phyloP scores from a whole-genome alignment of 2,888 invertebrate species.

The Morpho helenor region DNA sequence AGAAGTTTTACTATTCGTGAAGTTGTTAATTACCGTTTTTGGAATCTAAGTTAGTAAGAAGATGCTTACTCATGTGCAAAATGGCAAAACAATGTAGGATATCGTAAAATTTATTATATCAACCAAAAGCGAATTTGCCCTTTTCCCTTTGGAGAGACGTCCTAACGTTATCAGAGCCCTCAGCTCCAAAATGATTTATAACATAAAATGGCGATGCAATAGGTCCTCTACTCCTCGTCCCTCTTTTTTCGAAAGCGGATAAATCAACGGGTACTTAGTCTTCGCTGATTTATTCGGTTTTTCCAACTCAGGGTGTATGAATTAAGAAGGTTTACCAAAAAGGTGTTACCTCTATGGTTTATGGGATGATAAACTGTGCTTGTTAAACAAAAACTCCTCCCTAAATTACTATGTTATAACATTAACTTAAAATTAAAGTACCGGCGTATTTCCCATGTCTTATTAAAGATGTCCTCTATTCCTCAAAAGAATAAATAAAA shows the following conservation, averaged over 20 bases:
- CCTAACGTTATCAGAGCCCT: conserved; percentile 24
- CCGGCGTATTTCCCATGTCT: too few relatives aligned
- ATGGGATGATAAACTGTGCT: not conserved
- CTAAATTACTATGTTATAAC: too few relatives aligned
- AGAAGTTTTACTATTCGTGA: too few relatives aligned
- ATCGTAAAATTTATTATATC: conserved; percentile 28
- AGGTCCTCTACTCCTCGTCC: conserved; percentile 19
- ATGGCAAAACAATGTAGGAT: conserved; percentile 1
- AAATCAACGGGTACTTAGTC: conserved; percentile 23
- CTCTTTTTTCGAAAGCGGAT: conserved; percentile 19
- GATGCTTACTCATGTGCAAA: too few relatives aligned
- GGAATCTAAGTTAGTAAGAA: too few relatives aligned
- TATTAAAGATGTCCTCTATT: too few relatives aligned
- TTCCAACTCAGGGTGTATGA: conserved; percentile 18
- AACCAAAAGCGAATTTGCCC: conserved; percentile 23
- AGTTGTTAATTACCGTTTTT: too few relatives aligned
- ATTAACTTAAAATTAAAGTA: too few relatives aligned
- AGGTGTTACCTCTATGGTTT: not conserved
- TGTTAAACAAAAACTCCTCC: too few relatives aligned
- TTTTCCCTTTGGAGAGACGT: conserved; percentile 19
- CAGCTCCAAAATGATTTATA: conserved; percentile 29
- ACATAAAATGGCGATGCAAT: conserved; percentile 24
- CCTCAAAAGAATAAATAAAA: too few relatives aligned
- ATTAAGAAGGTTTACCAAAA: conserved; percentile 2
- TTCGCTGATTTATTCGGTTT: conserved; percentile 22